Evolutionary conservation across 2,888 invertebrate species (phyloP), one percentile per base, ranked within the genome.

Genomic region (Saturnia japonica): DNA sequence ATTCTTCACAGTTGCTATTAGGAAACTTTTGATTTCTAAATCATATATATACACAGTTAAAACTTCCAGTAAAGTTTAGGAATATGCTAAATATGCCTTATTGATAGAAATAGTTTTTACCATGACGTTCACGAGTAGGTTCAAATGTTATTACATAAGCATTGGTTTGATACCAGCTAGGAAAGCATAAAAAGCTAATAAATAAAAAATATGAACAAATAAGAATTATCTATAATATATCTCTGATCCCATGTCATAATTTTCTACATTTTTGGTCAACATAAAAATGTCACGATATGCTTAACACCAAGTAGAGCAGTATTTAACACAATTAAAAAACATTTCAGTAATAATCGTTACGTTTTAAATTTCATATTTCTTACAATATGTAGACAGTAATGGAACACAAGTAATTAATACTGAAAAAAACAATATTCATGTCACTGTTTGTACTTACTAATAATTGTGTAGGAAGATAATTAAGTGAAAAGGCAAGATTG

Each of bases 381-480:
- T 77, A 78, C 69, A 77, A 80, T 80, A 82, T 22, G 81, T 82
- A 88, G 84, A 87, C 84, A 88, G 84, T 83, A 82, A 80, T 82
- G 74, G 82, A 87, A 88, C 84, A 88, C 84, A 82, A 79, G 76
- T 80, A 76, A 74, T 74, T 88, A 88, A 88, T 88, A 89, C 88
- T 89, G 89, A 83, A 79, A 81, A n/a, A 82, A 78, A 80, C 77
- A 78, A 79, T 2, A 34, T 6, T 34, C 74, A 84, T 83, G 79
- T 80, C 80, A 83, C 81, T 79, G 82, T 84, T 87, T 88, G 85
- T 87, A 87, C 87, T 86, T 76, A 72, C 70, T 54, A 73, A 73
- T 69, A 77, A 74, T 62, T 62, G 28, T 62, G 34, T 62, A 25
- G 25, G 22, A 16, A 62, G 14, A 72, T 66, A 73, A 69, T 70